Evolutionary conservation across 2,888 invertebrate genomes (phyloP).

Genomic region (Leucophenga maculata): DNA sequence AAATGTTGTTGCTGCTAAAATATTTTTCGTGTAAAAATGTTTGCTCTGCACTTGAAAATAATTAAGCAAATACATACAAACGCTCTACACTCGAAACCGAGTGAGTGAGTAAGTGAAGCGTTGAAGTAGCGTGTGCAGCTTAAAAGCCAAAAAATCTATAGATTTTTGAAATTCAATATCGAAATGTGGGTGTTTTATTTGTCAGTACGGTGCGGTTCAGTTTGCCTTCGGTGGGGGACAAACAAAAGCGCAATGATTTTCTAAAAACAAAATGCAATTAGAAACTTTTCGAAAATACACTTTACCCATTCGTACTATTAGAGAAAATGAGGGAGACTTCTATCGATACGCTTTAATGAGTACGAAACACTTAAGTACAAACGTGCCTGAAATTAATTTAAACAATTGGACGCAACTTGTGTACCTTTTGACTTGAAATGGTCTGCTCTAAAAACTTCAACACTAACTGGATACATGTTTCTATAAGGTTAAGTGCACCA

Average conservation of each 20-base stretch:
- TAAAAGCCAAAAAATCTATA: constrained; percentile 40
- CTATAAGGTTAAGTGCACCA: too few relatives aligned
- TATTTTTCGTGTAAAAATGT: constrained; percentile 65
- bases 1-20: constrained; percentile 44
- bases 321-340: too few relatives aligned
- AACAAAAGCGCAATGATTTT: constrained; percentile 30
- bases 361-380: too few relatives aligned
- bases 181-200: constrained; percentile 46
- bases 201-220: too few relatives aligned
- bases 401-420: too few relatives aligned
- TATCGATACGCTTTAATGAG: too few relatives aligned
- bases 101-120: constrained; percentile 54
- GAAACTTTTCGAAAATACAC: too few relatives aligned
- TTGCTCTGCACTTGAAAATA: constrained; percentile 62
- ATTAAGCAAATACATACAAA: constrained; percentile 58
- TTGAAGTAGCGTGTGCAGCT: constrained; percentile 19
- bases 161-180: constrained; percentile 53
- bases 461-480: too few relatives aligned
- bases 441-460: too few relatives aligned
- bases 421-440: too few relatives aligned
- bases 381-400: too few relatives aligned
- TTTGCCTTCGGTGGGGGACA: background rate
- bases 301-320: too few relatives aligned
- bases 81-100: constrained; percentile 62
- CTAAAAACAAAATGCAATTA: constrained; percentile 41